Evolutionary conservation across 2,888 invertebrate genomes (phyloP), one percentile per base, ranked within the genome.

Genomic region (Disparrhopalites patrizii): DNA sequence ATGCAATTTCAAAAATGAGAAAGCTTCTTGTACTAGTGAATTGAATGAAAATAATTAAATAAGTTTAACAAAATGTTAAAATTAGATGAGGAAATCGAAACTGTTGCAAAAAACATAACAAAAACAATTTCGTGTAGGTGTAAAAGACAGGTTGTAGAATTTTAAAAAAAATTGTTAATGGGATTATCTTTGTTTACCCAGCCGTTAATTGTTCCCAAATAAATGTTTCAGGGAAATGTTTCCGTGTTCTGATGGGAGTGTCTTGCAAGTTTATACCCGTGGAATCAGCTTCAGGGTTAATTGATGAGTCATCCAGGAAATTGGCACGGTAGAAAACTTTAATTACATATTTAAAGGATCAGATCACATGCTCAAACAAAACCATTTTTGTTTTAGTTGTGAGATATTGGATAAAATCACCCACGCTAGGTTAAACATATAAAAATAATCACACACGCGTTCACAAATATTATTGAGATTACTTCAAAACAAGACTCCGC

Each of bases 211-310:
- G 81, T 74, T 84, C 81, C 85, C 85, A 87, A 74, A 87, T 81
- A 87, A 88, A 88, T 58, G 87, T 87, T 81, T 88, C 88, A 40
- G 87, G 86, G 79, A 88, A 88, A 78, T 84, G 81, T 79, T 83
- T 85, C 76, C 87, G 82, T 51, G 85, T 80, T 76, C 76, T 76
- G 63, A 69, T 30, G 33, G 72, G 61, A 36, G 69, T 62, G 23
- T 69, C 70, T 65, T 62, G 63, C 30, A 28, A 54, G 61, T 67
- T 65, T 69, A 71, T 7, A 65, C 70, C 51, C 66, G 67, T 60
- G 62, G 67, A 68, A 67, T 68, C 68, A 62, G 77, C 77, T 73
- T 75, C 68, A 68, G 71, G 56, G 63, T 68, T 64, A 73, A 67
- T 65, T 36, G 69, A 69, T 31, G 65, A 66, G 71, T 75, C 73